Percentiles rank a stretch among this genome's conserved stretches.
Evolutionary conservation across 2,113 vertebrate species (phyloP).

Genomic region (Pithys albifrons): DNA sequence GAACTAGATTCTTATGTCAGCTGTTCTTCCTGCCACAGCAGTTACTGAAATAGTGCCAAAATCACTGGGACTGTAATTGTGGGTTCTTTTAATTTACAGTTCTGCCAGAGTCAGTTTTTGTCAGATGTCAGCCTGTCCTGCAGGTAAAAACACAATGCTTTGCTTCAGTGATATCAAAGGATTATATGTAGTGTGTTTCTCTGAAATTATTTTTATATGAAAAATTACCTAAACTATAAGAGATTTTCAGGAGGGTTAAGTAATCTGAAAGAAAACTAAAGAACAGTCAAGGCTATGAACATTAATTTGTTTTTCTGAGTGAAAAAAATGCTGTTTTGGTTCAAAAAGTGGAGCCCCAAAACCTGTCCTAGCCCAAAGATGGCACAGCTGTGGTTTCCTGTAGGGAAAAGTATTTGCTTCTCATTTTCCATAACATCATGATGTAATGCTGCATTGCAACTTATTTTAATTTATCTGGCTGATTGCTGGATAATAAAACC

Average conservation of each 20-base stretch:
- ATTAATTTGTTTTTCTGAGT: neutral
- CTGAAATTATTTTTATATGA: neutral
- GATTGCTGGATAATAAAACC: neutral
- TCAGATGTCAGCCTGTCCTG: neutral
- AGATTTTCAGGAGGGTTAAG: neutral
- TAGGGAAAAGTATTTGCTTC: neutral
- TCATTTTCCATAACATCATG: neutral
- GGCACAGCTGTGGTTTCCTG: neutral
- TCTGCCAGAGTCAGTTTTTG: neutral
- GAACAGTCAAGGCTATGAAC: neutral
- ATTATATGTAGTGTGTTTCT: neutral
- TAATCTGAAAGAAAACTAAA: neutral
- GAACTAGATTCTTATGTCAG: neutral
- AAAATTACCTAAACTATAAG: neutral
- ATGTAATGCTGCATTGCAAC: neutral
- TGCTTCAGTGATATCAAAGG: neutral
- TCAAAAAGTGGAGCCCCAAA: neutral
- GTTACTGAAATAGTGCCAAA: neutral
- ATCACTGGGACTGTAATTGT: neutral
- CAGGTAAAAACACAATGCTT: neutral
- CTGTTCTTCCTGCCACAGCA: neutral
- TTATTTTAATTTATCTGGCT: neutral
- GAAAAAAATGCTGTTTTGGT: neutral
- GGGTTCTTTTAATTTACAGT: accelerated
- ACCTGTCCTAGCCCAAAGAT: neutral